A percentile compares a stretch with the other conserved stretches of the same genome.
These are phyloP conservation scores for Dynastes tityus DNA, from an alignment of 2,888 invertebrate genomes.

Conservation along the genomic window DNA sequence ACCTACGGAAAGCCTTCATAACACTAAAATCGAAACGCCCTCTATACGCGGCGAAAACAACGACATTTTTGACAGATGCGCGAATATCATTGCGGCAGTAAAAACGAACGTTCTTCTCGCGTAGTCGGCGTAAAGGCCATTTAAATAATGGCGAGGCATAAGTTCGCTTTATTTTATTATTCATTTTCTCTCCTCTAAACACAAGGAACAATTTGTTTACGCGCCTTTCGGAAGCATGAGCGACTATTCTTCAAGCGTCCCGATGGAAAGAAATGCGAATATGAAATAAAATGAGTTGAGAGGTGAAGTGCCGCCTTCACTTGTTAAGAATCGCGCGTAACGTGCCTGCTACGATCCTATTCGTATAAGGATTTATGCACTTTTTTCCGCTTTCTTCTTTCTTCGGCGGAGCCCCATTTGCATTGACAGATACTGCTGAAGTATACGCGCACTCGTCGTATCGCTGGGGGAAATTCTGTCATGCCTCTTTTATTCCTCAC, in stretches of 20 bases:
- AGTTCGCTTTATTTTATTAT: conserved; percentile 49
- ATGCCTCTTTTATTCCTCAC: conserved; percentile 27
- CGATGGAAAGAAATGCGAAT: conserved; percentile 33
- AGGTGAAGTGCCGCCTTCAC: conserved; percentile 52
- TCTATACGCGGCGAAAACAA: not conserved
- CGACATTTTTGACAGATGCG: conserved; percentile 26
- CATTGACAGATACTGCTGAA: conserved; percentile 35
- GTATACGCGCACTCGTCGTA: conserved; percentile 19
- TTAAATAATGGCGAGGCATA: conserved; percentile 36
- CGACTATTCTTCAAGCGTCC: conserved; percentile 36
- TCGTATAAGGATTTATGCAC: conserved; percentile 49
- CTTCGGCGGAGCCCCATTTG: conserved; percentile 34
- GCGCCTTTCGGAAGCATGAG: conserved; percentile 3
- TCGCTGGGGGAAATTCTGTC: conserved; percentile 40
- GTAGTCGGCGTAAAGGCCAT: conserved; percentile 23
- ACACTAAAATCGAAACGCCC: conserved; percentile 1
- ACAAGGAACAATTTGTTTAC: conserved; percentile 51
- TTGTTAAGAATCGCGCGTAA: conserved; percentile 54
- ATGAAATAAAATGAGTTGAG: conserved; percentile 11
- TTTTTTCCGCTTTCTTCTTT: conserved; percentile 41
- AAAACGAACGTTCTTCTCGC: conserved; percentile 8
- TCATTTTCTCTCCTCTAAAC: conserved; percentile 45
- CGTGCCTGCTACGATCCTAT: not conserved
- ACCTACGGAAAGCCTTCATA: not conserved
- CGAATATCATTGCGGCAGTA: conserved; percentile 36